phyloP scores from a whole-genome alignment of 2,113 vertebrate genomes.

The Xenopus borealis region DNA sequence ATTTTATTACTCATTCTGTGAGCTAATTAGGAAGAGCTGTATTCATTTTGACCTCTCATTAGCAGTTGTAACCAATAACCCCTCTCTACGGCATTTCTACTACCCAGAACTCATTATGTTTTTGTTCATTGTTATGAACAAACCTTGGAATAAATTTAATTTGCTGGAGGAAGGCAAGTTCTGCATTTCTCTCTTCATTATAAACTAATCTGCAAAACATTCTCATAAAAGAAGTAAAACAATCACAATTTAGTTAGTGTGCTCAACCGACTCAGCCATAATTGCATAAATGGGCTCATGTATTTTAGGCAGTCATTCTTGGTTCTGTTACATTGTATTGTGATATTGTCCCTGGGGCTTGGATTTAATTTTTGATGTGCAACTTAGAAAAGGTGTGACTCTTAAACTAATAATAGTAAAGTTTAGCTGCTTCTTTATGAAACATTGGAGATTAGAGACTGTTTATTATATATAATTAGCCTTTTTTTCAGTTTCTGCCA shows the following conservation, averaged over 20 bases:
- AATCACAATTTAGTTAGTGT: background rate
- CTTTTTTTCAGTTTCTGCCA: too few relatives aligned
- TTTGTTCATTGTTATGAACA: slow-evolving; percentile 23
- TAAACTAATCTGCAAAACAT: slow-evolving; percentile 7
- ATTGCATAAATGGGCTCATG: background rate
- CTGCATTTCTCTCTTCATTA: background rate
- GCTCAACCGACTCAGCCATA: background rate
- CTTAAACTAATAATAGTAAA: too few relatives aligned
- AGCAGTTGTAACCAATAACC: slow-evolving; percentile 27
- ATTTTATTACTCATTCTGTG: slow-evolving; percentile 26
- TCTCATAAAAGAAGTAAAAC: slow-evolving; percentile 10
- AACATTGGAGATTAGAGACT: too few relatives aligned
- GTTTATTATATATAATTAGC: too few relatives aligned
- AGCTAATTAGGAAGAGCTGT: slow-evolving; percentile 33
- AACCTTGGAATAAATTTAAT: slow-evolving; percentile 8
- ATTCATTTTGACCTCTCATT: slow-evolving; percentile 33
- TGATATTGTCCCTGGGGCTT: too few relatives aligned
- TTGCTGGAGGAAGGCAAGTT: background rate
- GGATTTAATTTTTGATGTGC: too few relatives aligned
- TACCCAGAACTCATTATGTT: slow-evolving; percentile 25
- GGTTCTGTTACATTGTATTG: background rate
- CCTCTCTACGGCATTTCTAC: slow-evolving; percentile 9
- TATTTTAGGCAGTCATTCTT: background rate
- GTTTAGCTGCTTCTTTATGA: too few relatives aligned
- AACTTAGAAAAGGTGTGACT: too few relatives aligned